Evolutionary conservation across 1,140 invertebrate species (phyloP), one percentile per base, ranked within the genome.

Genomic region (Mya arenaria): DNA sequence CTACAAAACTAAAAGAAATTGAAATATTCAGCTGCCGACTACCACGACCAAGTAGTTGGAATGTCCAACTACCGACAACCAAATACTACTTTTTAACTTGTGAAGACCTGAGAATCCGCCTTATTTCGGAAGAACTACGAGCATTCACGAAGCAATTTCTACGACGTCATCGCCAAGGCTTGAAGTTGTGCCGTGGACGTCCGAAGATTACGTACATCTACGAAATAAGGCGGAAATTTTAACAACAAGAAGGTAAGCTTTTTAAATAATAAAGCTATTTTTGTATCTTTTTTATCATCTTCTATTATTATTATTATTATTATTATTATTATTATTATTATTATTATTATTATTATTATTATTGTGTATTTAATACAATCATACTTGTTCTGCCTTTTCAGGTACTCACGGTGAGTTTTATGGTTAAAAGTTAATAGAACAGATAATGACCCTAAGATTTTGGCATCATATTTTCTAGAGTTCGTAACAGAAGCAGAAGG

Each of bases 391-490:
- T 48, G 10, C 10, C 10, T 19, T 41, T 41, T 68, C 37, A 68
- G 83, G 52, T 84, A 71, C 60, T 84, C 83, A 0, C 32, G 83
- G 37, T 55, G 58, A 60, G 52, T 84, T 23, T 41, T 84, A 32
- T 84, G 74, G 82, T 44, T 84, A 34, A 69, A 37, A 78, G 82
- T 84, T 25, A 63, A 39, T 10, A 84, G 71, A 52, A 81, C 83
- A 48, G 81, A 84, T 37, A 81, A 84, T 65, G 62, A 84, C 48
- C 83, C 83, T 13, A 81, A 84, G 44, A 63, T 84, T 37, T 48
- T 81, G 1, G 77, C 77, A 44, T 73, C 71, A 48, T 80, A 74
- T 75, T 84, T 81, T 36, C 55, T 75, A 10, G 63, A 84, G 1
- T 84, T 72, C 41, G 8, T 84, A 19, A 44, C 52, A 19, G 63